phyloP scores from a whole-genome alignment of 2,113 vertebrate species.

The Tachysurus vachellii region DNA sequence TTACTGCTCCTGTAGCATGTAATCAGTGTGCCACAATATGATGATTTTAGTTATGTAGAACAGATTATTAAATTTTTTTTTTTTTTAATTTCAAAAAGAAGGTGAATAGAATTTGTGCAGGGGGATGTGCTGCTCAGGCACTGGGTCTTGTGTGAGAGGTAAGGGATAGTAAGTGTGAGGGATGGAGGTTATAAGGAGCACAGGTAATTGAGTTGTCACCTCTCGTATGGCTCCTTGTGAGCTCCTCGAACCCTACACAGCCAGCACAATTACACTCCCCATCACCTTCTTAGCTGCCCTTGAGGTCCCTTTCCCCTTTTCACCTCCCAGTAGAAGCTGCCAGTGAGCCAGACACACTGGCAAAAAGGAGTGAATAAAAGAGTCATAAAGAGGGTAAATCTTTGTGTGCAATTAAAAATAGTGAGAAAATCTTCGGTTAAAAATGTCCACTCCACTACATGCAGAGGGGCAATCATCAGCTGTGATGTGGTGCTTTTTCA shows the following conservation, averaged over 20 bases:
- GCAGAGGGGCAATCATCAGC: slow-evolving; percentile 44
- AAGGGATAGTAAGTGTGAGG: slow-evolving; percentile 51
- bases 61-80: neutral
- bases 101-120: neutral
- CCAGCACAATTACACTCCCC: slow-evolving; percentile 76
- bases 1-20: neutral
- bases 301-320: slow-evolving; percentile 45
- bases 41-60: neutral
- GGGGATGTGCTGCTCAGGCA: slow-evolving; percentile 46
- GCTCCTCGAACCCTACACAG: slow-evolving; percentile 73
- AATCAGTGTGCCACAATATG: neutral
- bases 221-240: slow-evolving; percentile 69
- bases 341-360: slow-evolving; percentile 61
- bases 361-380: slow-evolving; percentile 26
- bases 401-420: neutral
- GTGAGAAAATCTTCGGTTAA: slow-evolving; percentile 52
- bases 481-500: slow-evolving; percentile 32
- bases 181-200: slow-evolving; percentile 70
- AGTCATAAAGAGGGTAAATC: neutral
- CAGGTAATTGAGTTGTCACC: slow-evolving; percentile 83
- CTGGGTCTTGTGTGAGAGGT: slow-evolving; percentile 57
- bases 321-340: slow-evolving; percentile 69
- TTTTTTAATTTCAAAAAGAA: neutral
- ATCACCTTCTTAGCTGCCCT: slow-evolving; percentile 75
- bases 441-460: slow-evolving; percentile 53